Evolutionary conservation across 2,888 invertebrate genomes (phyloP), one percentile per base, ranked within the genome.

Genomic region (Augochlorella aurata): DNA sequence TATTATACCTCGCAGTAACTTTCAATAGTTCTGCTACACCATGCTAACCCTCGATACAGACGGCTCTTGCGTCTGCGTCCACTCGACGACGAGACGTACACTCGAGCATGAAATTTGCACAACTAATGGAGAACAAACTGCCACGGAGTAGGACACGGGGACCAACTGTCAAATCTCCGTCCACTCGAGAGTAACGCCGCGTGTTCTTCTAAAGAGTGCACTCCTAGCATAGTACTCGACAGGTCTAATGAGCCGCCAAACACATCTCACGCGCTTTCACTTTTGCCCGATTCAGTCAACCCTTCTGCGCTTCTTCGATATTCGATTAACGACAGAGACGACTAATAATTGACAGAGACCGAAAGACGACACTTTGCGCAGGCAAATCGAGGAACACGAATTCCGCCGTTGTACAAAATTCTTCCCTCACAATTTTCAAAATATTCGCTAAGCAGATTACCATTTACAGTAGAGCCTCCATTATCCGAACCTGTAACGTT

Each of bases 121-220:
- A 58, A 58, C 58, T 58, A 58, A 58, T 58, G 58, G 58, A 58
- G 58, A 58, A 58, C n/a, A 58, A 58, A 58, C 58, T 14, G 58
- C 24, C 24, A 58, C 12, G 14, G 61, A 63, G 50, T 21, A 67
- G 44, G 29, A 70, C 58, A 65, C 24, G 12, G 66, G 71, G n/a
- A 44, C 16, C 47, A 54, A n/a, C n/a, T 47, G 58, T 58, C 58
- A 58, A 58, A 58, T 58, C 58, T 58, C 58, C 58, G 54, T 72
- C 54, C 65, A 65, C 38, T 47, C 58, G 14, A 54, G 54, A 24
- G 21, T n/a, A 58, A 7, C 14, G 58, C 24, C 24, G 14, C 58
- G 0, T 14, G 58, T 58, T 24, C 58, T 58, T 21, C 21, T 58
- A 14, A 38, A 24, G 58, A 24, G 58, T 24, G 58, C 24, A 24